Percentiles rank a stretch among this genome's conserved stretches.
These are phyloP conservation scores for Zoroaster sp. DNA, from an alignment of 53 echinoderm and acorn worm genomes.

Conservation along the genomic window DNA sequence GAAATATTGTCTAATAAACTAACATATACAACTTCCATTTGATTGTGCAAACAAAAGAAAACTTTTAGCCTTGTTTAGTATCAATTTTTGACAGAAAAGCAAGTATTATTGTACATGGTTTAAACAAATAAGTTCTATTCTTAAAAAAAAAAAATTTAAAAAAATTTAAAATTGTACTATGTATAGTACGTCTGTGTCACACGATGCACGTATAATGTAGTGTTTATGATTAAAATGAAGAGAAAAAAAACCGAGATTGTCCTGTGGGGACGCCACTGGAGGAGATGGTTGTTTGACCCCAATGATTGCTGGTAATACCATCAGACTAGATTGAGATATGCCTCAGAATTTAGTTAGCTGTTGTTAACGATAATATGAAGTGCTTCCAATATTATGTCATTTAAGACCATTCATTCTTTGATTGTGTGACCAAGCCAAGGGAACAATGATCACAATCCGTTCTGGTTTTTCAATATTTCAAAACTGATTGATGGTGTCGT, in stretches of 20 bases:
- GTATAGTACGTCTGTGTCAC: slow-evolving; percentile 42
- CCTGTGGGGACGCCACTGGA: slow-evolving; percentile 30
- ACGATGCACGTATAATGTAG: slow-evolving; percentile 53
- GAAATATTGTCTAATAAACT: slow-evolving; percentile 39
- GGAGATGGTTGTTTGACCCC: background rate
- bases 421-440: background rate
- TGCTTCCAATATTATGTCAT: slow-evolving; percentile 42
- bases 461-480: slow-evolving; percentile 25
- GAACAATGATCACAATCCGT: slow-evolving; percentile 25
- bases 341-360: slow-evolving; percentile 31
- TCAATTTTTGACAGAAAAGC: slow-evolving; percentile 56
- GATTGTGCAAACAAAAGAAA: slow-evolving; percentile 50
- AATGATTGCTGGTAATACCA: too few relatives aligned
- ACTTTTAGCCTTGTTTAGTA: slow-evolving; percentile 46
- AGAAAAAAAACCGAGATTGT: slow-evolving; percentile 7
- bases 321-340: background rate
- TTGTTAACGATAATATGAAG: slow-evolving; percentile 32
- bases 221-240: slow-evolving; percentile 23
- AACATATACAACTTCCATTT: slow-evolving; percentile 51
- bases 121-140: slow-evolving; percentile 54
- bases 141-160: slow-evolving; percentile 40
- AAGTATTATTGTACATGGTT: slow-evolving; percentile 56
- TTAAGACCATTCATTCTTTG: slow-evolving; percentile 30
- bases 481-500: background rate
- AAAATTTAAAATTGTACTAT: slow-evolving; percentile 39